Evolutionary conservation across 2,888 invertebrate species (phyloP).

Genomic region (Cepaea hortensis): DNA sequence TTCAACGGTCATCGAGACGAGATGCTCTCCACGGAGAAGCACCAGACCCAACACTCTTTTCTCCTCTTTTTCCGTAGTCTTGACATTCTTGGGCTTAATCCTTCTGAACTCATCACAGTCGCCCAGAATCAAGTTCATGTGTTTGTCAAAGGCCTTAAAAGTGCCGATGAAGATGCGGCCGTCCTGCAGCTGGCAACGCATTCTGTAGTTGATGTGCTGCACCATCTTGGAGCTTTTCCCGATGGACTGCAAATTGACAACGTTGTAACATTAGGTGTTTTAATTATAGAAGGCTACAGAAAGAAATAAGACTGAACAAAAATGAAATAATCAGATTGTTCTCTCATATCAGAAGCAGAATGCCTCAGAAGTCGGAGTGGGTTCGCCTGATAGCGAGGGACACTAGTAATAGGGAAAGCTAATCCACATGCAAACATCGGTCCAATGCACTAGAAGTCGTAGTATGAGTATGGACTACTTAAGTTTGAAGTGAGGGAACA

Average conservation of each 20-base stretch:
- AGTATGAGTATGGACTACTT: no score
- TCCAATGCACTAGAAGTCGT: no score
- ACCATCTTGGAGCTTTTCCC: conserved; percentile 78
- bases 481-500: no score
- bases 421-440: no score
- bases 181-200: conserved; percentile 96
- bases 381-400: no score
- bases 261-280: background rate
- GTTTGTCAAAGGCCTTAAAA: conserved; percentile 99
- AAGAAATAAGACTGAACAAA: background rate
- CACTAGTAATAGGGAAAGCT: no score
- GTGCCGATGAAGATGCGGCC: conserved; percentile 98
- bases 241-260: conserved; percentile 59
- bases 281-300: background rate
- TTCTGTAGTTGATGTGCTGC: conserved; percentile 94
- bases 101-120: conserved; percentile 99
- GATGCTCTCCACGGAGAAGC: conserved; percentile 91
- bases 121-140: conserved; percentile 98
- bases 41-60: conserved; percentile 97
- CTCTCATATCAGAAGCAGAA: background rate
- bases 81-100: conserved; percentile 92
- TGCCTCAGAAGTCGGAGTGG: no score
- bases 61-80: conserved; percentile 90
- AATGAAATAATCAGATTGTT: background rate
- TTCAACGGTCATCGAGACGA: conserved; percentile 98